Percentiles rank a stretch among this genome's conserved stretches.
Evolutionary conservation across 1,140 invertebrate species (phyloP).

Genomic region (Apis cerana): DNA sequence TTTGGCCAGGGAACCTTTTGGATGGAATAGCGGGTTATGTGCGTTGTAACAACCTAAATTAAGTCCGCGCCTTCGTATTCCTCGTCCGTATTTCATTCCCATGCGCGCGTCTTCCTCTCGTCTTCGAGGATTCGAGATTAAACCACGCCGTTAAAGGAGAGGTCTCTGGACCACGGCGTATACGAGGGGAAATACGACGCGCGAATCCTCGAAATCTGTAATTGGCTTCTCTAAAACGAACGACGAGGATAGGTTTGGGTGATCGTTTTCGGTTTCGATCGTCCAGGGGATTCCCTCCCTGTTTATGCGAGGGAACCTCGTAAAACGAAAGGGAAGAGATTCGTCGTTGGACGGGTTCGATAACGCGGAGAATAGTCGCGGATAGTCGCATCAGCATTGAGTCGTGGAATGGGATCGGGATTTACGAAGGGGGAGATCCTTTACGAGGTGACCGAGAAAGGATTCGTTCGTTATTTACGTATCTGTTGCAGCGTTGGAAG

Average conservation of each 20-base stretch:
- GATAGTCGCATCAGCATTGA: conserved; percentile 49
- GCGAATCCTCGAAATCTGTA: conserved; percentile 39
- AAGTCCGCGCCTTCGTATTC: conserved; percentile 66
- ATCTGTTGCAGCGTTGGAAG: neutral
- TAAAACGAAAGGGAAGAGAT: conserved; percentile 42
- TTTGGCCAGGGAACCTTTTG: conserved; percentile 45
- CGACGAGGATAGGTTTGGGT: no score
- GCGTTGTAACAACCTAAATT: conserved; percentile 72
- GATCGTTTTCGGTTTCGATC: no score
- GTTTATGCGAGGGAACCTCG: conserved; percentile 53
- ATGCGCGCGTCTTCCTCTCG: conserved; percentile 29
- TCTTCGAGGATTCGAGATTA: conserved; percentile 55
- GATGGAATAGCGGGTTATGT: conserved; percentile 25
- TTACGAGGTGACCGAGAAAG: conserved; percentile 24
- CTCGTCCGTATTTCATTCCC: conserved; percentile 74
- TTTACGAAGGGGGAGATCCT: conserved; percentile 34
- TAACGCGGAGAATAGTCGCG: conserved; percentile 42
- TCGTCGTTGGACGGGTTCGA: conserved; percentile 22
- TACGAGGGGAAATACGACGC: neutral
- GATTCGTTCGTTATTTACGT: conserved; percentile 29
- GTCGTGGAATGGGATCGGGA: conserved; percentile 47
- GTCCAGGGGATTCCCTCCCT: no score
- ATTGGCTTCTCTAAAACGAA: conserved; percentile 34
- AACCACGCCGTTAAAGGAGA: neutral
- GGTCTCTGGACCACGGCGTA: neutral